Percentiles rank a stretch among this genome's conserved stretches.
Conservation (phyloP, 2,888 invertebrate genomes). For the Drosophila mercatorum region DNA sequence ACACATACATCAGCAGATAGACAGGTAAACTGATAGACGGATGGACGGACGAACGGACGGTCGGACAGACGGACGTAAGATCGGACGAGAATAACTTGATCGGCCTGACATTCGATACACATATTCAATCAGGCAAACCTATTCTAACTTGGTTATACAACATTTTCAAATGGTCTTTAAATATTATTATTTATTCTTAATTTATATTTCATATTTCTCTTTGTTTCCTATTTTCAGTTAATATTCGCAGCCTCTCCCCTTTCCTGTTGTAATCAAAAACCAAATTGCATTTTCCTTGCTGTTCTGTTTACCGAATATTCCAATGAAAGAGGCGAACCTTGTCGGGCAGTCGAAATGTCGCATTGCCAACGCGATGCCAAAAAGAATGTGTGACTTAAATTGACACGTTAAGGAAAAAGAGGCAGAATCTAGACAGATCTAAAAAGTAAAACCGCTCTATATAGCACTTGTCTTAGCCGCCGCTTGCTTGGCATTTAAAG, state of each 20-base stretch:
- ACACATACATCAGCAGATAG: no score
- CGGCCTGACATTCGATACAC: no score
- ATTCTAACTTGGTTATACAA: no score
- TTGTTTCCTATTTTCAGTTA: no score
- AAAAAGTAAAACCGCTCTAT: constrained; percentile 24
- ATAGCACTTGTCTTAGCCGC: constrained; percentile 28
- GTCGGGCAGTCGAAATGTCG: constrained; percentile 48
- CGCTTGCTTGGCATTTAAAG: constrained; percentile 50
- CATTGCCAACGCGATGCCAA: constrained; percentile 41
- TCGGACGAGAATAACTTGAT: no score
- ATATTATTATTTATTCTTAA: background rate
- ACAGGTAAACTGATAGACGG: background rate
- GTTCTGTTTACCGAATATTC: constrained; percentile 27
- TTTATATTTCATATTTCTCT: no score
- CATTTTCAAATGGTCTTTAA: background rate
- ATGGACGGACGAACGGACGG: background rate
- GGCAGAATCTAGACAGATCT: constrained; percentile 29
- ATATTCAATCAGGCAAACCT: background rate
- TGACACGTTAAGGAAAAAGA: constrained; percentile 33
- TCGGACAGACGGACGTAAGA: no score
- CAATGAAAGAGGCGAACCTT: constrained; percentile 42
- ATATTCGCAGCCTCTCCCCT: background rate
- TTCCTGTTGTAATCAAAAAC: background rate
- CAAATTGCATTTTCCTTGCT: background rate
- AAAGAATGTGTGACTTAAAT: constrained; percentile 58